Base-by-base conservation (phyloP, 2,113 vertebrate species). In the Aptenodytes forsteri region DNA sequence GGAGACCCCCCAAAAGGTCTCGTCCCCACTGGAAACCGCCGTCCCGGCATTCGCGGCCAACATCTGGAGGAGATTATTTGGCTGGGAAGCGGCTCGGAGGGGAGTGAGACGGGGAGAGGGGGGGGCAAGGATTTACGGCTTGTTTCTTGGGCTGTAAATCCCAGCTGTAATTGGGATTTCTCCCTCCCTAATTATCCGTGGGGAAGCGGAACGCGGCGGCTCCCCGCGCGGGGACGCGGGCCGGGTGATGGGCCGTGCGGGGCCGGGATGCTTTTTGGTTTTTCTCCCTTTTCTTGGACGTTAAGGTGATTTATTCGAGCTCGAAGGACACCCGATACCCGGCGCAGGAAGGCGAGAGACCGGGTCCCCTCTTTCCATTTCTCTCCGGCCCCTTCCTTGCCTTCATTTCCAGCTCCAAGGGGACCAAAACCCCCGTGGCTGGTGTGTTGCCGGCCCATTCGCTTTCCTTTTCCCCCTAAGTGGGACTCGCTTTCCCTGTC, bases 51-150 rank as follows among this genome's bases (percentile, higher is more conserved):
- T 66, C 10, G 6, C 19, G 29, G 71, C 65, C 80, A 97, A 97
- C 98, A 98, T 98, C 98, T 98, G 98, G 97, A 98, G 97, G 97
- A 98, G 97, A 98, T 98, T 98, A 98, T 98, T 94, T 93, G 96
- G 92, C 97, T 97, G 96, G 97, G 97, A 97, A 97, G 94, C 38
- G 54, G 78, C 54, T 83, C 50, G n/a, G 62, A 49, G 87, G 22
- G 59, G 78, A 73, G 64, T 20, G 17, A 72, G 96, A 97, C 32
- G 42, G 93, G 83, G 61, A 36, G 27, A 10, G 20, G 54, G 54
- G 88, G 96, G 94, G 82, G 52, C 49, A 22, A 40, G 98, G 98
- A 98, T 98, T 98, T 98, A 98, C 91, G 95, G 97, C 96, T 98
- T 93, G 50, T 95, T 97, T 89, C 96, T 97, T 85, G 97, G 98